A percentile compares a stretch with the other conserved stretches of the same genome.
Evolutionary conservation across 30 jellyfish, hydroid and myxozoan species (phyloP).

Genomic region (Rhopilema esculentum): DNA sequence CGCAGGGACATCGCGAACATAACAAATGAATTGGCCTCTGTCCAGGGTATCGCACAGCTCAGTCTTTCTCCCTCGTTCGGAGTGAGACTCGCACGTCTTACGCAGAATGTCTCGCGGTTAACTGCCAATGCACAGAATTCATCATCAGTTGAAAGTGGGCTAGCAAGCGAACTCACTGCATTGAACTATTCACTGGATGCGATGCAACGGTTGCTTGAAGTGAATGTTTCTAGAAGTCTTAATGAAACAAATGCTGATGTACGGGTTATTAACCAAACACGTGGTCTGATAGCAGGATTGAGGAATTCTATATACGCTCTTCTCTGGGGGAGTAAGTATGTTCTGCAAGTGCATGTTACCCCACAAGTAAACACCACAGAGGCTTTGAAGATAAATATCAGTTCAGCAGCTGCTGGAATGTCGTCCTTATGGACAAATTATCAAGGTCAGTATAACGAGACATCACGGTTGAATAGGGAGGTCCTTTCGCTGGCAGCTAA

Average conservation of each 20-base stretch:
- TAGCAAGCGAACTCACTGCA: slow-evolving; percentile 54
- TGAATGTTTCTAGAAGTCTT: slow-evolving; percentile 37
- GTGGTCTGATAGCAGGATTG: slow-evolving; percentile 4
- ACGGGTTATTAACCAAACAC: slow-evolving; percentile 31
- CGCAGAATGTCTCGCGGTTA: slow-evolving; percentile 26
- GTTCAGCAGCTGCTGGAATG: slow-evolving; percentile 3
- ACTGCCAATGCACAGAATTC: slow-evolving; percentile 47
- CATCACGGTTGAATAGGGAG: slow-evolving; percentile 5
- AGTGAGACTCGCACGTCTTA: slow-evolving; percentile 28
- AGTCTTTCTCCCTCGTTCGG: slow-evolving; percentile 47
- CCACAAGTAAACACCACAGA: slow-evolving; percentile 12
- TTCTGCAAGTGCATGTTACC: slow-evolving; percentile 36
- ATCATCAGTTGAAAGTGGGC: slow-evolving; percentile 48
- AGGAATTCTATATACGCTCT: slow-evolving; percentile 27
- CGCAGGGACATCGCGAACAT: slow-evolving; percentile 47
- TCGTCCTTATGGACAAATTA: slow-evolving; percentile 19
- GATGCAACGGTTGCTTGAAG: slow-evolving; percentile 47
- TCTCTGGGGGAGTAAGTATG: slow-evolving; percentile 61
- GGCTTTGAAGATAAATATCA: neutral
- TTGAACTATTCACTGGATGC: slow-evolving; percentile 54
- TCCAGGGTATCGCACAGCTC: slow-evolving; percentile 35
- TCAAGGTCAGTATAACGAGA: neutral
- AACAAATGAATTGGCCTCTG: slow-evolving; percentile 37
- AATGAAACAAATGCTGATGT: slow-evolving; percentile 26
- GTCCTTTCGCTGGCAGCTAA: slow-evolving; percentile 5